Evolutionary conservation across 2,113 vertebrate genomes (phyloP).

Genomic region (Labeo rohita): DNA sequence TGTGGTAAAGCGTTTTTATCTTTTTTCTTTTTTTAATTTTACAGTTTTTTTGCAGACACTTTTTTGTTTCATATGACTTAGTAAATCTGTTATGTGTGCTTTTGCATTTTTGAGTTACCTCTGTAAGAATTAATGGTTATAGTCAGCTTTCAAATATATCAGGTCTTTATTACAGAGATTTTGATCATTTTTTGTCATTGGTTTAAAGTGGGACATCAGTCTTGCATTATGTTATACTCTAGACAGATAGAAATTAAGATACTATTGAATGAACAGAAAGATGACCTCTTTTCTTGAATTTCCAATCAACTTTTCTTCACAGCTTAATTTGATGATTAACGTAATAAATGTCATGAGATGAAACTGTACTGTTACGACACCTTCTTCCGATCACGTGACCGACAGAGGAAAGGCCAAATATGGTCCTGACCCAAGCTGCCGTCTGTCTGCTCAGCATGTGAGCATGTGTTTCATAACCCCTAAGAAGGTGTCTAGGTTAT

Average conservation of each 20-base stretch:
- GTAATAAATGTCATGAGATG: conserved; percentile 41
- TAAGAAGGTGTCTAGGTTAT: conserved; percentile 46
- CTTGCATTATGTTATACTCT: neutral
- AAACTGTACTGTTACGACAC: neutral
- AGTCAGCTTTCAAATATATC: neutral
- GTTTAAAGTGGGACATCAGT: neutral
- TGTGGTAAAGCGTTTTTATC: neutral
- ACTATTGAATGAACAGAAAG: neutral
- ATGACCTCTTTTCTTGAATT: no score
- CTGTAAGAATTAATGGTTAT: neutral
- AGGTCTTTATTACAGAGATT: neutral
- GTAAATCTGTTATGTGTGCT: neutral
- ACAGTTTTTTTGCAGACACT: neutral
- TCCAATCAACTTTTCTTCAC: neutral
- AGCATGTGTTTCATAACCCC: conserved; percentile 55
- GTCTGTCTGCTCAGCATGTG: conserved; percentile 45
- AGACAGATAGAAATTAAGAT: neutral
- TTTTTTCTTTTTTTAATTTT: neutral
- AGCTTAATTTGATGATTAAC: conserved; percentile 13
- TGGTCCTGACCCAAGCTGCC: conserved; percentile 46
- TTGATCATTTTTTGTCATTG: conserved; percentile 1
- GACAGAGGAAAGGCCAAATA: conserved; percentile 53
- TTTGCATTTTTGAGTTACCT: neutral
- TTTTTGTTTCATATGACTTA: neutral
- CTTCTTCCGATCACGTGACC: conserved; percentile 40